Conservation (phyloP, 2,797 vertebrate genomes). For the Otolemur crassicaudatus region DNA sequence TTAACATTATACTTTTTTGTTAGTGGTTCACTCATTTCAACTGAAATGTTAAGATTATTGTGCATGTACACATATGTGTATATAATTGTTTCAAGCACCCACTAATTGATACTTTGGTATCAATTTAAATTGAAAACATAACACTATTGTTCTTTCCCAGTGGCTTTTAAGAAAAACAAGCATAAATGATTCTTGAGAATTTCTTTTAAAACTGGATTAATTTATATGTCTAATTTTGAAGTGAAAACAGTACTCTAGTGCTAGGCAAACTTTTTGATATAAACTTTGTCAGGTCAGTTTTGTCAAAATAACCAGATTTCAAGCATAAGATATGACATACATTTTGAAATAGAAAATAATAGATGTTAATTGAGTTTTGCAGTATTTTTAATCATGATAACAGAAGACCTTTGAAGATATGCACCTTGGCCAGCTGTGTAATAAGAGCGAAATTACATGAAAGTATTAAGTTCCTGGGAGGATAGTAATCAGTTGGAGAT, state of each 20-base stretch:
- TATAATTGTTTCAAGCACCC: slow-evolving; percentile 11
- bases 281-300: slow-evolving; percentile 19
- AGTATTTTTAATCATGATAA: neutral
- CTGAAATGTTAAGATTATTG: neutral
- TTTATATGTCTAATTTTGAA: slow-evolving; percentile 40
- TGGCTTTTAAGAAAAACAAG: slow-evolving; percentile 40
- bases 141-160: neutral
- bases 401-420: neutral
- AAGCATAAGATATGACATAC: neutral
- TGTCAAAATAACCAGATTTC: slow-evolving; percentile 37
- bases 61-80: neutral
- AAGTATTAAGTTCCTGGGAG: neutral
- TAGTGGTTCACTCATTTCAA: neutral
- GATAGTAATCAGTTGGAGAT: neutral
- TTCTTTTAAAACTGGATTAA: slow-evolving; percentile 38
- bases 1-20: neutral
- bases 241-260: neutral
- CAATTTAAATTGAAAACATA: slow-evolving; percentile 12
- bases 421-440: neutral
- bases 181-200: slow-evolving; percentile 16
- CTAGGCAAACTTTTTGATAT: neutral
- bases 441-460: neutral
- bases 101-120: neutral
- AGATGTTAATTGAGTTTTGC: neutral
- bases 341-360: slow-evolving; percentile 30